A percentile compares a stretch with the other conserved stretches of the same genome.
Evolutionary conservation across 2,113 vertebrate species (phyloP).

Genomic region (Triplophysa siluroides): DNA sequence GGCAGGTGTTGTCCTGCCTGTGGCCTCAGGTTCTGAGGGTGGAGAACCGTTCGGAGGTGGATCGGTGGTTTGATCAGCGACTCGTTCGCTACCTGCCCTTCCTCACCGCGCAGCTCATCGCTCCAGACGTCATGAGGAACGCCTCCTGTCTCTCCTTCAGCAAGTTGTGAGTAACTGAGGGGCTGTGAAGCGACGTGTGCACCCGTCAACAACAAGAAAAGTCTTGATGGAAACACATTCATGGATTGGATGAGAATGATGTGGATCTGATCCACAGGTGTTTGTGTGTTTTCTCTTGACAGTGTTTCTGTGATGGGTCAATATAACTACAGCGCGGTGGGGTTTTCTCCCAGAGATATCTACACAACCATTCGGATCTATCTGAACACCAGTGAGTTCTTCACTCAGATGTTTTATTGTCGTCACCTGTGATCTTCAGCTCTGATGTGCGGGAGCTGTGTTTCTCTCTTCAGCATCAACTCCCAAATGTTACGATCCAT

Average conservation of each 20-base stretch:
- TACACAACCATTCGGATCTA: conserved; percentile 66
- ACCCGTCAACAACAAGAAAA: too few relatives aligned
- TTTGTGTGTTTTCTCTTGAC: background rate
- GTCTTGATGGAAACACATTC: too few relatives aligned
- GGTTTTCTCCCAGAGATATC: conserved; percentile 62
- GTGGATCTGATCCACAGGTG: too few relatives aligned
- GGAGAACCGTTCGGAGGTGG: conserved; percentile 55
- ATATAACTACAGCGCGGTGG: conserved; percentile 57
- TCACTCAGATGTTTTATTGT: background rate
- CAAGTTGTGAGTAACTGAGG: conserved; percentile 64
- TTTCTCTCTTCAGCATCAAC: conserved; percentile 50
- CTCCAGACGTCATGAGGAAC: conserved; percentile 49
- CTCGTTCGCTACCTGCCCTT: conserved; percentile 64
- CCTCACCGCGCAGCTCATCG: conserved; percentile 68
- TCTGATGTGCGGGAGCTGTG: background rate
- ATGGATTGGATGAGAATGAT: too few relatives aligned
- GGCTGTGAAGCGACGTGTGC: too few relatives aligned
- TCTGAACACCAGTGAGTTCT: conserved; percentile 65
- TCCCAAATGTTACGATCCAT: conserved; percentile 67
- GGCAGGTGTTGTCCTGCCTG: conserved; percentile 64
- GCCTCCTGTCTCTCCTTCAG: conserved; percentile 70
- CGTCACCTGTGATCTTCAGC: background rate
- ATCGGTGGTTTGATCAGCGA: conserved; percentile 65
- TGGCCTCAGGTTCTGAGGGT: conserved; percentile 68
- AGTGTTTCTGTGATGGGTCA: conserved; percentile 65